Evolutionary conservation across 2,797 vertebrate genomes (phyloP), one percentile per base, ranked within the genome.

Genomic region (Clarias fuscus): DNA sequence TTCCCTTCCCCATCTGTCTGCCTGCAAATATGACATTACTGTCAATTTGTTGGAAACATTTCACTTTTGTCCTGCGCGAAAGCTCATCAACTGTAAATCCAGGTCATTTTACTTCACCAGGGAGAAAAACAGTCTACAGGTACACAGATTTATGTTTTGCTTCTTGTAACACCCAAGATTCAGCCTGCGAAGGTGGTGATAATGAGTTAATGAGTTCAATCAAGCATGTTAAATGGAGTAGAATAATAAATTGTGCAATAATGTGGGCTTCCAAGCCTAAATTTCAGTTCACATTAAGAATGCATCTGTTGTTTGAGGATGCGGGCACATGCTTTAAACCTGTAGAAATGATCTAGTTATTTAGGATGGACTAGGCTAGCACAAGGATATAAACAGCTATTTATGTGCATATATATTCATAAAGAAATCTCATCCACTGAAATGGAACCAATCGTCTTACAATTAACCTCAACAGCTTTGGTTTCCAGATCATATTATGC

Each of bases 381-480:
- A 84, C 65, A 72, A 68, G 71, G 40, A 87, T 48, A 72, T 53
- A 75, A 33, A 59, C 43, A 72, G 79, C 3, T 58, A 71, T 64
- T 67, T 20, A 72, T 59, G 20, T 61, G 17, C 65, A n/a, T 40
- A 68, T 76, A 56, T 58, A 13, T n/a, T 65, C n/a, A 27, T 5
- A 30, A 17, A 0, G 0, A 43, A 87, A 75, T 56, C 62, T 70
- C 20, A 84, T 27, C 30, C 24, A 48, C 22, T 84, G 11, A 67
- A 37, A 67, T 75, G 3, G 18, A 75, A 53, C 5, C 5, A 83
- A 13, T 5, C 77, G 61, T 64, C 8, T 33, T 59, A 17, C 27
- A 77, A 30, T 13, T 17, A 53, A 15, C 33, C 53, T 33, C 30
- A 48, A 61, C 18, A 64, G 43, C 37, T 20, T 48, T 64, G 33